Evolutionary conservation across 1,140 invertebrate genomes (phyloP).

Genomic region (Drosophila santomea): DNA sequence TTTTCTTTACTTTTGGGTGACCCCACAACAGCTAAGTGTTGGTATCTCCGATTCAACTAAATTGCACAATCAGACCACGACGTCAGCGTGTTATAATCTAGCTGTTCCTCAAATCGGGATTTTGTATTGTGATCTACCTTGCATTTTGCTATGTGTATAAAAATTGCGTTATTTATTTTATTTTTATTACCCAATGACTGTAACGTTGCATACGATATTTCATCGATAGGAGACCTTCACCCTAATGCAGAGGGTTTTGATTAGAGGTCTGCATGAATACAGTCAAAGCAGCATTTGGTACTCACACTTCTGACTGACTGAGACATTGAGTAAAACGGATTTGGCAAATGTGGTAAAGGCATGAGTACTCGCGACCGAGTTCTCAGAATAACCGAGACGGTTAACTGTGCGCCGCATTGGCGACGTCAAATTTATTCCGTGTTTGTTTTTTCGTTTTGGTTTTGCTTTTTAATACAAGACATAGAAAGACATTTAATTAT

Average conservation of each 20-base stretch:
- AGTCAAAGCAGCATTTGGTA: too few relatives aligned
- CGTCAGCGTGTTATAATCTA: neutral
- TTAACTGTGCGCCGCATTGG: too few relatives aligned
- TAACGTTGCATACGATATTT: neutral
- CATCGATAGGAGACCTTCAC: neutral
- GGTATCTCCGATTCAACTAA: neutral
- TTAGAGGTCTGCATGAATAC: too few relatives aligned
- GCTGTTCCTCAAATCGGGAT: neutral
- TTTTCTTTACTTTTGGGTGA: neutral
- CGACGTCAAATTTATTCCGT: too few relatives aligned
- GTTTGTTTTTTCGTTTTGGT: too few relatives aligned
- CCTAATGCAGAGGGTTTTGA: neutral
- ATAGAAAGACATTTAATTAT: too few relatives aligned
- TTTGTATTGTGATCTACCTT: neutral
- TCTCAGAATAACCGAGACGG: too few relatives aligned
- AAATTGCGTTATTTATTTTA: neutral
- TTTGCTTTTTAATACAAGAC: too few relatives aligned
- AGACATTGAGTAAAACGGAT: too few relatives aligned
- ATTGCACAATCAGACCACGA: neutral
- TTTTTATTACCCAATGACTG: conserved; percentile 2
- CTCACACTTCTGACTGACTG: too few relatives aligned
- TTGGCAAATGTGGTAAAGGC: too few relatives aligned
- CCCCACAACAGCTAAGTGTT: neutral
- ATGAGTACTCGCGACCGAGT: too few relatives aligned
- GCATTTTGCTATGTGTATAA: neutral